Evolutionary conservation across 2,113 vertebrate species (phyloP), one percentile per base, ranked within the genome.

Genomic region (Gymnogyps californianus): DNA sequence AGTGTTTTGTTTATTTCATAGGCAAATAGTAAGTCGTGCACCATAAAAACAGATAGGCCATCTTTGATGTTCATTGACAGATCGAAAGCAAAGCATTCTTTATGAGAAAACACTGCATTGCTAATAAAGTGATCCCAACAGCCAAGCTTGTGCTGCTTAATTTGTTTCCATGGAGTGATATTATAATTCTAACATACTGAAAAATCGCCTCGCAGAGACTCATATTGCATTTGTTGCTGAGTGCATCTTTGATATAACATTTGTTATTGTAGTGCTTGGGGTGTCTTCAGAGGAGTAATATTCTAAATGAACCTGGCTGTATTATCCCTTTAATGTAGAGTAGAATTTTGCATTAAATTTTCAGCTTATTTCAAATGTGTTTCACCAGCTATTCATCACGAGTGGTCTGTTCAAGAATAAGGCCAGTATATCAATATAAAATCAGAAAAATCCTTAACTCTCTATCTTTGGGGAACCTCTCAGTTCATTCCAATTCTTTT

Each of bases 131-230:
- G 10, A 74, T 91, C 87, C 94, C 87, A 90, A 91, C 78, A 95
- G 94, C 87, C 74, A 7, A 44, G 94, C 74, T 89, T 69, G 64
- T 75, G 83, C 94, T 95, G 87, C 89, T 96, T 97, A 96, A 97
- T 98, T 97, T 97, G 94, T 97, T 98, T 96, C 97, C 91, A n/a
- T 46, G 89, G 90, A 86, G 90, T 95, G 87, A 92, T 82, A 89
- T 91, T 93, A 25, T 93, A 85, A 97, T 96, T 96, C 93, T 96
- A 97, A 97, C 94, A 89, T 58, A 86, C 96, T 95, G 93, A 97
- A 96, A 97, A 97, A 97, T 97, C 32, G 12, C 96, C 77, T 89
- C 75, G 6, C 87, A 36, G 96, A 97, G 96, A 83, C 89, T 95
- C 95, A 47, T 87, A 49, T 78, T 52, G 92, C 93, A 67, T 90